These are phyloP conservation scores for Oppia nitens DNA, from an alignment of 1,140 invertebrate species.

Conservation along the genomic window DNA sequence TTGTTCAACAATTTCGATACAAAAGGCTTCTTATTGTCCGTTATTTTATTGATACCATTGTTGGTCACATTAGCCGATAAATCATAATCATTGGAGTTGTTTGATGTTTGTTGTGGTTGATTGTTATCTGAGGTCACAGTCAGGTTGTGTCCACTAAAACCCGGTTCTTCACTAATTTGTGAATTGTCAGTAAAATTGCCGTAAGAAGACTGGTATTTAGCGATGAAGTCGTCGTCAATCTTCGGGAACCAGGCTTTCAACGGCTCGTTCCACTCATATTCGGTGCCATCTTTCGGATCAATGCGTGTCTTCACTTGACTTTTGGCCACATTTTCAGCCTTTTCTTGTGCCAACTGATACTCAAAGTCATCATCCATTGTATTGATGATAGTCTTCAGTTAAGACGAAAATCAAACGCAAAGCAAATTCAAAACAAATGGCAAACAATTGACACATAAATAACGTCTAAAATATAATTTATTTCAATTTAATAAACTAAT, in stretches of 20 bases:
- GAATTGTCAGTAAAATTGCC: conserved; percentile 25
- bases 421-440: too few relatives aligned
- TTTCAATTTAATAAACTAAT: too few relatives aligned
- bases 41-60: not conserved
- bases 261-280: conserved; percentile 73
- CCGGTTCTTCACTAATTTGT: not conserved
- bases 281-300: conserved; percentile 64
- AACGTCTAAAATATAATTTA: too few relatives aligned
- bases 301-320: conserved; percentile 49
- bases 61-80: not conserved
- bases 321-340: conserved; percentile 9
- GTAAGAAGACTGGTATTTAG: conserved; percentile 86
- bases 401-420: too few relatives aligned
- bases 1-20: not conserved
- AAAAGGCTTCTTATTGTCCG: not conserved
- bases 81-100: not conserved
- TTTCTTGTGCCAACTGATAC: conserved; percentile 11
- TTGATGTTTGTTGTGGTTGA: not conserved
- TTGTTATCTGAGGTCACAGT: not conserved
- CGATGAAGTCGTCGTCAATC: conserved; percentile 92
- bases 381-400: too few relatives aligned
- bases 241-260: conserved; percentile 93
- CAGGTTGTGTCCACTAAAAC: not conserved
- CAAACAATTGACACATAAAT: too few relatives aligned
- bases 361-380: conserved; percentile 10